Percentiles rank a stretch among this genome's conserved stretches.
Conservation (phyloP, 2,888 invertebrate species). For the Heterodera filipjevi region DNA sequence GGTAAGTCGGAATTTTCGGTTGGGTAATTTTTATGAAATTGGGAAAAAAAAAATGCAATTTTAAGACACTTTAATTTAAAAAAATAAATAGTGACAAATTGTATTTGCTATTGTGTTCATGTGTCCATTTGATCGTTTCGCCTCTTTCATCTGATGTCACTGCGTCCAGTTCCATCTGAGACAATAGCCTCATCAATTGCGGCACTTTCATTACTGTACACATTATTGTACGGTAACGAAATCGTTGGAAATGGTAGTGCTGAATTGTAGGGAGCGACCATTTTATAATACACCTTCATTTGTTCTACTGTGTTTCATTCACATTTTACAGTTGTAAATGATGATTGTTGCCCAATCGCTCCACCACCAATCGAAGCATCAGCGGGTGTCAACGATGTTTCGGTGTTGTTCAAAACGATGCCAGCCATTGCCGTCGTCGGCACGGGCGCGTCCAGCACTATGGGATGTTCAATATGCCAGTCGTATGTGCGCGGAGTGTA, state of each 20-base stretch:
- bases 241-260: neutral
- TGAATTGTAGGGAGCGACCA: neutral
- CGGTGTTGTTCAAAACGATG: neutral
- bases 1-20: too few relatives aligned
- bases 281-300: neutral
- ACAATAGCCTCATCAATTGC: neutral
- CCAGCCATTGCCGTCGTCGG: neutral
- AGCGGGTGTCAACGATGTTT: neutral
- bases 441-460: constrained; percentile 45
- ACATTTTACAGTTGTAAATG: neutral
- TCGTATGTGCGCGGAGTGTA: constrained; percentile 54
- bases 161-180: neutral
- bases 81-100: too few relatives aligned
- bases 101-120: too few relatives aligned
- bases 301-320: neutral
- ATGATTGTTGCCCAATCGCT: neutral
- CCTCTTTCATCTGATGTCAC: neutral
- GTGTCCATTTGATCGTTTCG: too few relatives aligned
- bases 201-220: neutral
- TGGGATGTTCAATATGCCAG: constrained; percentile 55
- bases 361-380: neutral
- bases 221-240: neutral
- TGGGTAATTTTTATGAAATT: too few relatives aligned
- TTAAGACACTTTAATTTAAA: too few relatives aligned
- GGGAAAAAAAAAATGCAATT: too few relatives aligned